A percentile compares a stretch with the other conserved stretches of the same genome.
Evolutionary conservation across 2,797 vertebrate species (phyloP).

Genomic region (Phataginus tetradactyla): DNA sequence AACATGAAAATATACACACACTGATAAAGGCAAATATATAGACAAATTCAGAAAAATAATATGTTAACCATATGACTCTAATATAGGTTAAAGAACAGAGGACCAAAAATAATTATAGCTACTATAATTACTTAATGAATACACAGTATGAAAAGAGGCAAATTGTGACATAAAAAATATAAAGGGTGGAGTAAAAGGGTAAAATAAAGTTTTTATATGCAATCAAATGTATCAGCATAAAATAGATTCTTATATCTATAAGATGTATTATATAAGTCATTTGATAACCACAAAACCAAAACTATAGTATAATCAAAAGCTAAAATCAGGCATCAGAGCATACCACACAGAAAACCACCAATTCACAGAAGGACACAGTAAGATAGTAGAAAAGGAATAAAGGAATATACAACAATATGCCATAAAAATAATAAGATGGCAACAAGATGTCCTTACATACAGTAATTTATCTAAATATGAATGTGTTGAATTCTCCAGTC

Average conservation of each 20-base stretch:
- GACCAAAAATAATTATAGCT: neutral
- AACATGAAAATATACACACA: neutral
- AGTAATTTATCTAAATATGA: neutral
- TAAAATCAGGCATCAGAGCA: neutral
- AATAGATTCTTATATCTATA: neutral
- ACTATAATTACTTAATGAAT: neutral
- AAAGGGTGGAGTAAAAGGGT: neutral
- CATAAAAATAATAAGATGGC: neutral
- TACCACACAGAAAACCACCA: neutral
- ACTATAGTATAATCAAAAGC: neutral
- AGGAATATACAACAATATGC: neutral
- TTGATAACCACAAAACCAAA: neutral
- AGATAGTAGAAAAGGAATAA: neutral
- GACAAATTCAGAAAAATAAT: neutral
- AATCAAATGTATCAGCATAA: neutral
- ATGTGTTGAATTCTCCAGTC: no score
- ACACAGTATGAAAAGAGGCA: neutral
- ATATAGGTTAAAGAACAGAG: neutral
- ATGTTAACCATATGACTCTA: neutral
- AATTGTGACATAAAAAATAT: neutral
- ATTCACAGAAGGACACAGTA: neutral
- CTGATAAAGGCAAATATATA: neutral
- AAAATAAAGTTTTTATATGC: neutral
- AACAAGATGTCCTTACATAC: neutral
- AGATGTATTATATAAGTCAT: neutral